These are phyloP conservation scores for Leptonema lineaticorne DNA, from an alignment of 1,140 invertebrate species.

Conservation along the genomic window DNA sequence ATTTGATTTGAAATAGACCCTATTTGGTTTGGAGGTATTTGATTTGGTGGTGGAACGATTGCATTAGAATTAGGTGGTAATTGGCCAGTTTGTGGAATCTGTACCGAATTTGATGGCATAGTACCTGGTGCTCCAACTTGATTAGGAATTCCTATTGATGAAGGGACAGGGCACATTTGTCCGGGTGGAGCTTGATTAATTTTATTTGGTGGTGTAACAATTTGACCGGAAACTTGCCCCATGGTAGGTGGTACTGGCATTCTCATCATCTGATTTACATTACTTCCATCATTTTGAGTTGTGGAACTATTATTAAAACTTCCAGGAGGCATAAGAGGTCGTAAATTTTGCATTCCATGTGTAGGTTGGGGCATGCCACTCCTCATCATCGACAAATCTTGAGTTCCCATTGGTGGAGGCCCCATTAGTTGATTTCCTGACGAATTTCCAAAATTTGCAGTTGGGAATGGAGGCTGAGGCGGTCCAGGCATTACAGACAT, in stretches of 20 bases:
- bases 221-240: conserved; percentile 32
- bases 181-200: conserved; percentile 31
- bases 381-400: too few species aligned
- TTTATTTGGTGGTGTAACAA: conserved; percentile 1
- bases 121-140: conserved; percentile 39
- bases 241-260: conserved; percentile 47
- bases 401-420: background rate
- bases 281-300: background rate
- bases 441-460: conserved; percentile 4
- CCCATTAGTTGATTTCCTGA: background rate
- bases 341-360: background rate
- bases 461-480: background rate
- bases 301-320: conserved; percentile 2
- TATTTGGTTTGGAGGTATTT: conserved; percentile 22
- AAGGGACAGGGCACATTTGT: background rate
- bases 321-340: background rate
- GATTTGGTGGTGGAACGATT: conserved; percentile 39
- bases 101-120: conserved; percentile 30
- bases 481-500: conserved; percentile 31
- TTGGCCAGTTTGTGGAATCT: background rate
- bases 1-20: too few species aligned
- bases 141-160: conserved; percentile 31
- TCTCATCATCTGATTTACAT: background rate
- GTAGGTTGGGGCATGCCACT: background rate
- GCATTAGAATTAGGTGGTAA: conserved; percentile 24